phyloP scores from a whole-genome alignment of 1,140 invertebrate genomes.

The Zaprionus africanus region DNA sequence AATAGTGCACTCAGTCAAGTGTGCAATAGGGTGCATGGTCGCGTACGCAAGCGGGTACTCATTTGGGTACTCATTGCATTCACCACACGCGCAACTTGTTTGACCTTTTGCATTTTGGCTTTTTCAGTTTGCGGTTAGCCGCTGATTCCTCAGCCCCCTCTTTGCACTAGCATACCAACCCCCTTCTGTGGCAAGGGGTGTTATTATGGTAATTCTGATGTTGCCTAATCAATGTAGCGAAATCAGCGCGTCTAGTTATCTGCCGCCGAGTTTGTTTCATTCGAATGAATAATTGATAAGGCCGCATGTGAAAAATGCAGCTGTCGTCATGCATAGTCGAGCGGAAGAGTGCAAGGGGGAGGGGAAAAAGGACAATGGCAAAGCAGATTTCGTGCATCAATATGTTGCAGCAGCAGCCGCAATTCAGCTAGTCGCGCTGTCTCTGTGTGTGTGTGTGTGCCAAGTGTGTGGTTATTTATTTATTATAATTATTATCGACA shows the following conservation, averaged over 20 bases:
- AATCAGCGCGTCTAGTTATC: constrained; percentile 1
- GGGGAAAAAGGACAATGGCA: not conserved
- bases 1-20: too few species aligned
- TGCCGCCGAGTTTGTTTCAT: not conserved
- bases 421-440: constrained; percentile 18
- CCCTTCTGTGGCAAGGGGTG: too few species aligned
- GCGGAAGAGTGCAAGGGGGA: not conserved
- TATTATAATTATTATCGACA: constrained; percentile 55
- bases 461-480: constrained; percentile 54
- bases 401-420: constrained; percentile 14
- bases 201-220: not conserved
- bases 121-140: constrained; percentile 3
- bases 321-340: constrained; percentile 22
- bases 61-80: too few species aligned
- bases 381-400: constrained; percentile 2
- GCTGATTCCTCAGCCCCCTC: not conserved
- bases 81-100: not conserved
- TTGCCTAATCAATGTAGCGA: not conserved
- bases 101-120: not conserved
- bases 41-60: too few species aligned
- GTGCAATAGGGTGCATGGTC: too few species aligned
- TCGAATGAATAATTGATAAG: not conserved
- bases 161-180: too few species aligned
- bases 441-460: constrained; percentile 5
- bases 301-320: constrained; percentile 47